Evolutionary conservation across 1,140 invertebrate genomes (phyloP), one percentile per base, ranked within the genome.

Genomic region (Lamellibrachia luymesi): DNA sequence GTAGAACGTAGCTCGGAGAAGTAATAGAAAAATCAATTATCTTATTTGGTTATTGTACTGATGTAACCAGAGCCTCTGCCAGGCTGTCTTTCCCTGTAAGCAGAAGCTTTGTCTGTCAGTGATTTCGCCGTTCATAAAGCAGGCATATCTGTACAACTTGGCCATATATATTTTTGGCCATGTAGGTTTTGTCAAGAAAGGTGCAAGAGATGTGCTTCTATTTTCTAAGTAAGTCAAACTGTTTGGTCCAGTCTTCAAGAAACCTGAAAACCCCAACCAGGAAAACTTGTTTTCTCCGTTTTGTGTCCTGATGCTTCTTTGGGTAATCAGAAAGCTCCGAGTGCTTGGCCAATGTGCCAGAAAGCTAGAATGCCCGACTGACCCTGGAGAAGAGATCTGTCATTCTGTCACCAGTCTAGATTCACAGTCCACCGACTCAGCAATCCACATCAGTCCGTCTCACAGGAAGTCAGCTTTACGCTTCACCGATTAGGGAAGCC

Each of bases 1-100:
- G 13, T 80, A 80, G 64, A 80, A 17, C 25, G 13, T 80, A 10
- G 64, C 13, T 6, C 13, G 64, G 13, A 80, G 64, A 80, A 80
- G 64, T 80, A 80, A 80, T 80, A 80, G 64, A 80, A 80, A 80
- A 80, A 80, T 80, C 64, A 80, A 80, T 80, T 80, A 80, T 80
- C 0, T 8, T 80, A 80, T 80, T 80, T 80, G 64, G 64, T 80
- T 2, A 22, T 80, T 80, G 64, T 80, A 80, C 64, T 17, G 64
- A 80, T 80, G 64, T 80, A 80, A 80, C 64, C 17, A 22, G 17
- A 80, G 17, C 13, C 64, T 22, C 64, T 80, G 13, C 64, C 64
- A 22, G 64, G 64, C 25, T 10, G 8, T 80, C 7, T 22, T 80
- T 80, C 64, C 64, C 6, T 17, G 52, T 56, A 56, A 17, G 52